Evolutionary conservation across 2,797 vertebrate genomes (phyloP).

Genomic region (Thripadectes ignobilis): DNA sequence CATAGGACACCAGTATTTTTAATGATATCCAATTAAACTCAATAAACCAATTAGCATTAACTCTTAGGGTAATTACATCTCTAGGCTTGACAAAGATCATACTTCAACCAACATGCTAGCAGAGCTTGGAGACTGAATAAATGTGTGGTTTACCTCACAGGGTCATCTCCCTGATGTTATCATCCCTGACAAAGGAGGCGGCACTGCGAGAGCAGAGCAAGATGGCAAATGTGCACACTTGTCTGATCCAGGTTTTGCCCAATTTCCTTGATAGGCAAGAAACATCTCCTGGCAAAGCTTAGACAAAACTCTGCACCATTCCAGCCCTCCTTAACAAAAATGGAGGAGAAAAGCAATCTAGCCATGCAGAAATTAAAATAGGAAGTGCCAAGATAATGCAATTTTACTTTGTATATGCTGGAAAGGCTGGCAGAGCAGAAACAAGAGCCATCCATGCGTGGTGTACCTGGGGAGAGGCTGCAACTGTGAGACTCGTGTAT

Average conservation of each 20-base stretch:
- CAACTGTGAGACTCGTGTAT: background rate
- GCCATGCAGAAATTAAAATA: slow-evolving; percentile 49
- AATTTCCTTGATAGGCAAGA: background rate
- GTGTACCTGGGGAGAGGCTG: background rate
- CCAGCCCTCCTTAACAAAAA: background rate
- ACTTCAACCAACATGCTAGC: slow-evolving; percentile 30
- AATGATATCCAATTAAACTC: slow-evolving; percentile 53
- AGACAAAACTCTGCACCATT: background rate
- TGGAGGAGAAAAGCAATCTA: slow-evolving; percentile 25
- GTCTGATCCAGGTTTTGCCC: background rate
- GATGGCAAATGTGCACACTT: slow-evolving; percentile 4
- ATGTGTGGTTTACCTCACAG: slow-evolving; percentile 27
- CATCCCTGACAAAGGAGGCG: background rate
- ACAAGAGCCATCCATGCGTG: background rate
- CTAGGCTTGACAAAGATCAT: slow-evolving; percentile 36
- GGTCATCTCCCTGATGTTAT: slow-evolving; percentile 40
- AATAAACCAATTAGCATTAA: slow-evolving; percentile 61
- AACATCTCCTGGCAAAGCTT: slow-evolving; percentile 16
- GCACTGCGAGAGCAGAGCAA: slow-evolving; percentile 4
- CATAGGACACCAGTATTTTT: background rate
- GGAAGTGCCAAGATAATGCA: slow-evolving; percentile 46
- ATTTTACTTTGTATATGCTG: background rate
- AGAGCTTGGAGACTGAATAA: slow-evolving; percentile 28
- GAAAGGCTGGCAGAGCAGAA: slow-evolving; percentile 53
- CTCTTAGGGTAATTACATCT: slow-evolving; percentile 50